Base-by-base conservation (phyloP, 2,888 invertebrate species). In the Leptinotarsa rubiginosa region DNA sequence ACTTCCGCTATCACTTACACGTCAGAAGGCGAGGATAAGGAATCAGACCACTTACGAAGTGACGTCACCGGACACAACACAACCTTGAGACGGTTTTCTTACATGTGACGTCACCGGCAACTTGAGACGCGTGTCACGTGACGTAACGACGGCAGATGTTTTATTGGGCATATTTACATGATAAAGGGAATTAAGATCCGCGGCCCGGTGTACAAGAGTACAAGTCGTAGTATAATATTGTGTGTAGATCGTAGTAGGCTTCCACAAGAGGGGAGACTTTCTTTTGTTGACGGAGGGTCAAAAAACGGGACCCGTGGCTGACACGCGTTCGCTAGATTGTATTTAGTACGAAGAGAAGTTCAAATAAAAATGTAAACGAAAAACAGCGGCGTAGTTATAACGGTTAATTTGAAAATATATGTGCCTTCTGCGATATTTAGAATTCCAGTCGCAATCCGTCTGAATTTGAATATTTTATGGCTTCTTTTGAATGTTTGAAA, bases 41-140 rank as follows among this genome's bases (percentile, higher is more conserved):
- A 80, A 78, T 56, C 74, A 78, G 77, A 76, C 76, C 76, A 75
- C 65, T 69, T 68, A 75, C 64, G 47, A 75, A 73, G 81, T 87
- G 86, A 87, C 87, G 87, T 87, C 85, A 87, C 85, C 85, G 87
- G 87, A 86, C 84, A 81, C 80, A 77, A 81, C 77, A 79, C 86
- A 87, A 82, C 87, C 87, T 87, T 87, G 87, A 87, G 87, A 86
- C 86, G 82, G 83, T 85, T 86, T 86, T 86, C 87, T 87, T 86
- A 85, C 75, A 69, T 74, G 75, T 83, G 83, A 84, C 84, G 84
- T 84, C 83, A 84, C 71, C 70, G 69, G 65, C 67, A 75, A 77
- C 84, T 82, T 83, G 83, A 83, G 83, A 82, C 82, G 79, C 83
- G 83, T 83, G 84, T 84, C 81, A 82, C 79, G 81, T 82, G 81